Conservation (phyloP, 1,140 invertebrate species). For the Drosophila jambulina region DNA sequence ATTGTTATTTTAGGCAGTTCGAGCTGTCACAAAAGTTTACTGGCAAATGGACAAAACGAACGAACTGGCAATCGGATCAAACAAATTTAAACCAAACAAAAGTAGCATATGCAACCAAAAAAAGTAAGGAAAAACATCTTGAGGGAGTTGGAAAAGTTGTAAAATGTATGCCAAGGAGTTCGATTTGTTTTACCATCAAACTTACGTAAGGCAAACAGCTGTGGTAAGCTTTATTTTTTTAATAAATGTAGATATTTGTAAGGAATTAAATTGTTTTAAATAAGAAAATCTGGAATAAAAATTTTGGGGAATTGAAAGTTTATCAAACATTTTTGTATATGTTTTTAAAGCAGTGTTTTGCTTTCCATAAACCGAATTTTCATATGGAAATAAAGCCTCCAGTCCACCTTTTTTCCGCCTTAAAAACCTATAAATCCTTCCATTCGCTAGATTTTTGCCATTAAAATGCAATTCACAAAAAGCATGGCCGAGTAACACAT, state of each 20-base stretch:
- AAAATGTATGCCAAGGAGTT: conserved; percentile 17
- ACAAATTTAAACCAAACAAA: conserved; percentile 7
- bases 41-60: conserved; percentile 16
- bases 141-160: not conserved
- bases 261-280: not conserved
- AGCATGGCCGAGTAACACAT: conserved; percentile 63
- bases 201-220: not conserved
- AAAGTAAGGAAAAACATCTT: not conserved
- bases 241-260: not conserved
- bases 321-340: not conserved
- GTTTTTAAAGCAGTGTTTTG: not conserved
- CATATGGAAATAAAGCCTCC: not conserved
- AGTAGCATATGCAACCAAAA: conserved; percentile 7
- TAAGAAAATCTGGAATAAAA: not conserved
- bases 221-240: not conserved
- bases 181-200: conserved; percentile 11
- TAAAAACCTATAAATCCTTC: conserved; percentile 8
- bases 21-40: conserved; percentile 65
- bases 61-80: conserved; percentile 35
- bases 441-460: conserved; percentile 32
- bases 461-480: conserved; percentile 71
- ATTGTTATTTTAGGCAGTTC: conserved; percentile 58
- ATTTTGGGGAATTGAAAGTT: not conserved
- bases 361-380: not conserved
- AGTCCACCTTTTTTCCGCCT: conserved; percentile 3